A percentile compares a stretch with the other conserved stretches of the same genome.
phyloP scores from a whole-genome alignment of 2,797 vertebrate genomes.

The Amazona finschi region DNA sequence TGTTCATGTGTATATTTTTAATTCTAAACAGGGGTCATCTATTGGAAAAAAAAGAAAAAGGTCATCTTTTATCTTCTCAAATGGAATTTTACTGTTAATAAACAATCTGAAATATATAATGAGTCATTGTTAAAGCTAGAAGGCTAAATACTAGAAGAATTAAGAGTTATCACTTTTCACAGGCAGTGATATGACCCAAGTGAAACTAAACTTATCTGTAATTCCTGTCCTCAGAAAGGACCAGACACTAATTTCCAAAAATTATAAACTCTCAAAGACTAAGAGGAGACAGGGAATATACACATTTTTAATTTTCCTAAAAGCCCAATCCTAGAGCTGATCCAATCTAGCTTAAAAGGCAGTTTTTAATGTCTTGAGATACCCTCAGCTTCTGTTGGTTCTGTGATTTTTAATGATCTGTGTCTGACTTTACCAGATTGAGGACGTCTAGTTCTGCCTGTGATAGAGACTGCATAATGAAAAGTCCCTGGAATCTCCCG shows the following conservation, averaged over 20 bases:
- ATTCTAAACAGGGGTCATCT: not conserved
- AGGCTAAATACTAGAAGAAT: not conserved
- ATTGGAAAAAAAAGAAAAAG: not conserved
- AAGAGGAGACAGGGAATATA: not conserved
- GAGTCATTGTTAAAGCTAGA: not conserved
- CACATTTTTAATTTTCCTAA: not conserved
- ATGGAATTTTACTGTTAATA: not conserved
- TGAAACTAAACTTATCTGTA: not conserved
- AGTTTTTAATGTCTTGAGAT: not conserved
- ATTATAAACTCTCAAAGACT: not conserved
- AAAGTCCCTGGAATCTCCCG: not conserved
- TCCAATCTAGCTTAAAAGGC: not conserved
- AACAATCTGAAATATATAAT: not conserved
- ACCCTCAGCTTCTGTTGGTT: not conserved
- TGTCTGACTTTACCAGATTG: not conserved
- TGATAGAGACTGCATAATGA: not conserved
- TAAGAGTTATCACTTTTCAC: not conserved
- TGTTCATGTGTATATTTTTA: not conserved
- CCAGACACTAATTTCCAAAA: not conserved
- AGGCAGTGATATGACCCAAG: not conserved
- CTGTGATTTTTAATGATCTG: not conserved
- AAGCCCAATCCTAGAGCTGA: not conserved
- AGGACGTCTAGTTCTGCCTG: not conserved
- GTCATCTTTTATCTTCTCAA: not conserved
- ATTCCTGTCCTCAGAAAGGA: not conserved